Evolutionary conservation across 1,140 invertebrate species (phyloP).

Genomic region (Bombus superbus): DNA sequence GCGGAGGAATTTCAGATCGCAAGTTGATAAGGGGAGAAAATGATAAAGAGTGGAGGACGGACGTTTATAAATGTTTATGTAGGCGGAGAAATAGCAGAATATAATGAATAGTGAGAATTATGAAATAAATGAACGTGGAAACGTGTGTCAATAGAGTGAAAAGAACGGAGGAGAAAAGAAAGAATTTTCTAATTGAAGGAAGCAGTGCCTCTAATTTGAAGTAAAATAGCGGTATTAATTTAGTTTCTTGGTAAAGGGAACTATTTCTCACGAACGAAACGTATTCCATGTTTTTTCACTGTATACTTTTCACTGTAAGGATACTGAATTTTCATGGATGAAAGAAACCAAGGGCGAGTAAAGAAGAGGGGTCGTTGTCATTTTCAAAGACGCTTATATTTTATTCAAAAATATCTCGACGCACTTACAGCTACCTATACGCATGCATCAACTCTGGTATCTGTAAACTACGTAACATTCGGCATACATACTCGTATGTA

Average conservation of each 20-base stretch:
- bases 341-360: background rate
- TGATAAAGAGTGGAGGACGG: background rate
- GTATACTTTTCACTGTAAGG: too few relatives aligned
- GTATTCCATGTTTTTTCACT: background rate
- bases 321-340: background rate
- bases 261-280: background rate
- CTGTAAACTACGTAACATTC: constrained; percentile 41
- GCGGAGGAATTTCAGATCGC: background rate
- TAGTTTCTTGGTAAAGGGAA: background rate
- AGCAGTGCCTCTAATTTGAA: background rate
- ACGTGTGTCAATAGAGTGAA: background rate
- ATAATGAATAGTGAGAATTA: background rate
- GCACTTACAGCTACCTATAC: constrained; percentile 42
- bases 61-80: background rate
- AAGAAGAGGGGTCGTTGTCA: background rate
- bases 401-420: constrained; percentile 47
- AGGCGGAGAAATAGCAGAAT: background rate
- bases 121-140: background rate
- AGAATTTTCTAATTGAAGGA: too few relatives aligned
- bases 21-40: background rate
- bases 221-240: background rate
- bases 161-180: background rate
- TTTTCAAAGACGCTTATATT: constrained; percentile 37
- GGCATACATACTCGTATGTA: constrained; percentile 55
- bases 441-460: constrained; percentile 33